Base-by-base conservation (phyloP, 2,888 invertebrate species). In the Fragum fragum region DNA sequence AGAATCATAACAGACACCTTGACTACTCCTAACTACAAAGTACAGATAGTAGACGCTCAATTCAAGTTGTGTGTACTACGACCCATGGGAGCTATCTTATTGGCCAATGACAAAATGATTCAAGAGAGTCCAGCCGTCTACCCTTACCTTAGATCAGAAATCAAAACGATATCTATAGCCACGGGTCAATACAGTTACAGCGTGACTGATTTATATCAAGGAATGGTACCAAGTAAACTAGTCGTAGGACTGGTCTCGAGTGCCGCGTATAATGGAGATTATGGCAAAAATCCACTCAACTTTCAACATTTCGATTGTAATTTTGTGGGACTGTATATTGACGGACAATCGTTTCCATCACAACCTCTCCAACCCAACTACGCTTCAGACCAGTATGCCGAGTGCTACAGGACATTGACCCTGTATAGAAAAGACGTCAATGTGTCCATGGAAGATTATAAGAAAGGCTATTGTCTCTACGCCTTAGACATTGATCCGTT, bases 361-460 rank as follows among this genome's bases (percentile, higher is more conserved):
- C 72, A 81, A 61, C 81, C 79, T 14, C 28, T 86, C 11, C 86
- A 83, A 69, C 86, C 81, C 1, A 77, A 86, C 26, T 86, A 76
- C 26, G 23, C 16, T 0, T 72, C 72, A 7, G 66, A 59, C 53
- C 73, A 68, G 16, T 81, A 53, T 63, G 36, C 76, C 29, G 77
- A 83, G 14, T 79, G 80, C 26, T 83, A 83, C 52, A 77, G 75
- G 39, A 78, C 81, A 16, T 76, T 86, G 23, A 63, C 55, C 14
- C 63, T 26, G 0, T 76, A 29, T 18, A 73, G 76, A 21, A 73
- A 63, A 1, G 73, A 79, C 39, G 14, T 81, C 21, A 81, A 76
- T 28, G 61, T 76, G 5, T 70, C 76, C 61, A 23, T 32, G 32
- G 28, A 68, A 32, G 69, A 73, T 16, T 76, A 73, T 73, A 73